Conservation (phyloP, 2,797 vertebrate genomes). For the Capromys pilorides region DNA sequence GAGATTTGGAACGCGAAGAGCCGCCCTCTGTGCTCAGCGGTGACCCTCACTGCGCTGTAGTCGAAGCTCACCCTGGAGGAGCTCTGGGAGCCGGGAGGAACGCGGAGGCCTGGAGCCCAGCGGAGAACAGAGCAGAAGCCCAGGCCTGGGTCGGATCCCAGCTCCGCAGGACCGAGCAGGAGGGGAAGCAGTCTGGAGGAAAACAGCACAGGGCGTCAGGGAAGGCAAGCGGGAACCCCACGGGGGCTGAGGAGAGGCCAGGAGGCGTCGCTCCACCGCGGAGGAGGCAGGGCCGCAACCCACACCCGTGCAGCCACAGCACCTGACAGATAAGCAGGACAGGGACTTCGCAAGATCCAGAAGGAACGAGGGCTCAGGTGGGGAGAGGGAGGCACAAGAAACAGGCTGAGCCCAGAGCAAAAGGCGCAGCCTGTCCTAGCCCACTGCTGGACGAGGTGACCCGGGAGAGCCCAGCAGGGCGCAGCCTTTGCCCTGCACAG, state of each 20-base stretch:
- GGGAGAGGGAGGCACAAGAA: not conserved
- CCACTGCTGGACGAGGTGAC: too few relatives aligned
- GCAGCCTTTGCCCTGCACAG: not conserved
- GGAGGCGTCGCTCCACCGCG: not conserved
- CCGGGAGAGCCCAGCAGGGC: not conserved
- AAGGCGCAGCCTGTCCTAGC: fast-evolving
- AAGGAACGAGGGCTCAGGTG: not conserved
- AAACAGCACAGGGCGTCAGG: fast-evolving
- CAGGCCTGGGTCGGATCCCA: not conserved
- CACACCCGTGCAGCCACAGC: not conserved
- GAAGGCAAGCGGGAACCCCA: not conserved
- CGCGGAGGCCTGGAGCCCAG: too few relatives aligned
- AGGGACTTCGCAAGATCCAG: not conserved
- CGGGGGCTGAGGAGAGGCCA: not conserved
- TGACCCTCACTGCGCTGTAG: not conserved
- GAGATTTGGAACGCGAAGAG: not conserved
- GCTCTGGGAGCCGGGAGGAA: not conserved
- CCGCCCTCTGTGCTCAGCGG: not conserved
- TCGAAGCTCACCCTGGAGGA: not conserved
- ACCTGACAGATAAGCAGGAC: not conserved
- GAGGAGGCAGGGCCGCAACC: too few relatives aligned
- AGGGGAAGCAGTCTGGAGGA: not conserved
- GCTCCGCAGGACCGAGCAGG: not conserved
- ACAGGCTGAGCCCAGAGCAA: not conserved
- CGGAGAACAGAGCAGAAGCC: not conserved